Evolutionary conservation across 2,888 invertebrate species (phyloP).

Genomic region (Eustalomyia histrio): DNA sequence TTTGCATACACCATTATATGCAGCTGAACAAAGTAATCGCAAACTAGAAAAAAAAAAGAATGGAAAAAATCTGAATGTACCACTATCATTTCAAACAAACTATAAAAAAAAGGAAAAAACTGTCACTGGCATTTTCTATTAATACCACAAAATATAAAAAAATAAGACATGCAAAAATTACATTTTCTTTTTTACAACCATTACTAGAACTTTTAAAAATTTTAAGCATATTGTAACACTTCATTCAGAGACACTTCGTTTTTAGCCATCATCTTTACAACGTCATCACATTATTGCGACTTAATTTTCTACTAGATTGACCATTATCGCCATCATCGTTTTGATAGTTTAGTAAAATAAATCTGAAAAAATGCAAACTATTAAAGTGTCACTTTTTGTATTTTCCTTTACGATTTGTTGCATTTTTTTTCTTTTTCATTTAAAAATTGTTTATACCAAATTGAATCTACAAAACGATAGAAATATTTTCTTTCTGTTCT

Average conservation of each 20-base stretch:
- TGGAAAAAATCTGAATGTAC: background rate
- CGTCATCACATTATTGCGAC: conserved; percentile 54
- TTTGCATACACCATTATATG: background rate
- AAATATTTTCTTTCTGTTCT: conserved; percentile 19
- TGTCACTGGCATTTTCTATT: conserved; percentile 37
- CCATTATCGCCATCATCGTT: conserved; percentile 46
- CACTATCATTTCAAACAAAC: background rate
- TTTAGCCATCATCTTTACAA: conserved; percentile 24
- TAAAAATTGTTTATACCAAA: conserved; percentile 25
- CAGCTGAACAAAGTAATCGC: background rate
- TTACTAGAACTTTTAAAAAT: background rate
- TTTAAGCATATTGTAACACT: conserved; percentile 21
- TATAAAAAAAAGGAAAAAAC: background rate
- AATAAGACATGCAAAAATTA: conserved; percentile 32
- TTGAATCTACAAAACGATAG: conserved; percentile 31
- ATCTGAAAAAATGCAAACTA: conserved; percentile 37
- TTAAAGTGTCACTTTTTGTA: conserved; percentile 55
- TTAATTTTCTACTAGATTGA: conserved; percentile 64
- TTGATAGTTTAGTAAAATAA: background rate
- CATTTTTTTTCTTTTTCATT: background rate
- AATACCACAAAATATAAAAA: conserved; percentile 35
- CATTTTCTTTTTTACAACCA: conserved; percentile 16
- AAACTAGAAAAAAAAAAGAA: background rate
- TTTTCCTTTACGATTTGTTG: background rate
- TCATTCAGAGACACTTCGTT: conserved; percentile 15